Conservation (phyloP, 1,140 invertebrate species). For the Harpegnathos saltator region DNA sequence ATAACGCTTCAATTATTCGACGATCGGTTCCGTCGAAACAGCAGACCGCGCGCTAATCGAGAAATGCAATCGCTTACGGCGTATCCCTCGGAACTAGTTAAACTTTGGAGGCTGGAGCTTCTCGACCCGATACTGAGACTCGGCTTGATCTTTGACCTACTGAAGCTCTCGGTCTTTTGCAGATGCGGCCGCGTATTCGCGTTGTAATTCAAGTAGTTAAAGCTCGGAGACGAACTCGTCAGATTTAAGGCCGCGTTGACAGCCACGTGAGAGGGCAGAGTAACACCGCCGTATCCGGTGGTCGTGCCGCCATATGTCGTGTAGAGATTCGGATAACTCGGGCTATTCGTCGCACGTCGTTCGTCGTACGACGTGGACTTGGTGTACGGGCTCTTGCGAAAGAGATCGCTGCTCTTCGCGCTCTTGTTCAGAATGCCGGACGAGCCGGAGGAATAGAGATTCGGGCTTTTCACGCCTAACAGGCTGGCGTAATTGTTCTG, state of each 20-base stretch:
- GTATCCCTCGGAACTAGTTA: constrained; percentile 89
- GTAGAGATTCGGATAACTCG: constrained; percentile 84
- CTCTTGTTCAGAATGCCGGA: constrained; percentile 77
- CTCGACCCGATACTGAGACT: constrained; percentile 77
- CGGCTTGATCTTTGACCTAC: constrained; percentile 78
- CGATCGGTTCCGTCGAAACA: no score
- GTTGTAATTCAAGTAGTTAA: constrained; percentile 81
- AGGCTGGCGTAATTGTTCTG: constrained; percentile 79
- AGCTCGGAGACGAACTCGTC: constrained; percentile 86
- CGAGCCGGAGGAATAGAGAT: constrained; percentile 70
- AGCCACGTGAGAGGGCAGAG: constrained; percentile 84
- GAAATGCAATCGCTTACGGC: constrained; percentile 86
- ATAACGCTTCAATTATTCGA: no score
- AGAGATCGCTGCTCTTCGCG: constrained; percentile 76
- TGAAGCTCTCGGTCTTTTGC: constrained; percentile 81
- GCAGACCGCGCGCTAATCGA: no score
- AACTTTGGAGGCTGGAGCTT: constrained; percentile 85
- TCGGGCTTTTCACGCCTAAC: constrained; percentile 78
- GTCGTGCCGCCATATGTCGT: constrained; percentile 88
- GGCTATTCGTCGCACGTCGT: constrained; percentile 75
- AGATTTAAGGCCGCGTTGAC: constrained; percentile 85
- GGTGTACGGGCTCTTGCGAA: constrained; percentile 79
- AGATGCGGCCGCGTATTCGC: constrained; percentile 66
- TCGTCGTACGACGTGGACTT: constrained; percentile 78
- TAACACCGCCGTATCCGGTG: constrained; percentile 88